phyloP scores from a whole-genome alignment of 2,888 invertebrate genomes.

The Eupsilia transversa region DNA sequence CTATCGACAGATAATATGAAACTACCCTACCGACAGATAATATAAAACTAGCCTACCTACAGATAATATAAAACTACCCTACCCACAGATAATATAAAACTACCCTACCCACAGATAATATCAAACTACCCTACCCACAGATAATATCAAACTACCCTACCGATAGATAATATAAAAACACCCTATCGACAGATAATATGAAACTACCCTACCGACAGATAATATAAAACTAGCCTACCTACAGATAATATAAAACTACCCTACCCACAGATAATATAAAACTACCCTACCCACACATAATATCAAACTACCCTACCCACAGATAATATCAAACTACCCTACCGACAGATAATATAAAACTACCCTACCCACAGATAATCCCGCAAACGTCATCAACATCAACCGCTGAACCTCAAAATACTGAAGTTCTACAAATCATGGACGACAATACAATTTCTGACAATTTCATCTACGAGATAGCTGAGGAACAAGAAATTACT shows the following conservation, averaged over 20 bases:
- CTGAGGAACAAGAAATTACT: conserved; percentile 86
- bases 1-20: conserved; percentile 80
- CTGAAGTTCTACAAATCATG: conserved; percentile 80
- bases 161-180: not conserved
- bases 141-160: no score
- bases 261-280: conserved; percentile 80
- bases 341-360: conserved; percentile 65
- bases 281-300: no score
- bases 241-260: conserved; percentile 76
- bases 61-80: no score
- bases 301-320: conserved; percentile 33
- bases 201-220: no score
- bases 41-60: conserved; percentile 35
- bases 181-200: conserved; percentile 78
- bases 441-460: conserved; percentile 81
- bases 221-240: conserved; percentile 2
- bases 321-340: conserved; percentile 75
- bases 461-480: conserved; percentile 88
- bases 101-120: conserved; percentile 76
- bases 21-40: no score
- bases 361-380: conserved; percentile 76
- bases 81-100: not conserved
- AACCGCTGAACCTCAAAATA: conserved; percentile 55
- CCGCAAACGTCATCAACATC: conserved; percentile 75
- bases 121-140: conserved; percentile 66